phyloP scores from a whole-genome alignment of 1,140 invertebrate species.

The Geopemphigus sp. region DNA sequence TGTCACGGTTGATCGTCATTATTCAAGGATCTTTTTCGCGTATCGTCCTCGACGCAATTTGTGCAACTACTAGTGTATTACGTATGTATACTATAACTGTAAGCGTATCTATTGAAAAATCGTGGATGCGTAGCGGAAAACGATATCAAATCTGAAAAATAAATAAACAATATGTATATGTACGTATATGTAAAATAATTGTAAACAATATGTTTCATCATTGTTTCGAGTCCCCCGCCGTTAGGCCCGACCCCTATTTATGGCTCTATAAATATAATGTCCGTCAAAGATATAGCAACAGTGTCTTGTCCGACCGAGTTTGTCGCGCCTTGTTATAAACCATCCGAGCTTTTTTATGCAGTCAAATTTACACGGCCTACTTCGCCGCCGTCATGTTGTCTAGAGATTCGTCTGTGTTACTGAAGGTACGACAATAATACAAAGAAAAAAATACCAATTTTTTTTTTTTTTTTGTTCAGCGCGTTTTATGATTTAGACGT shows the following conservation, averaged over 20 bases:
- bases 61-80: slow-evolving; percentile 3
- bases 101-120: slow-evolving; percentile 30
- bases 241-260: neutral
- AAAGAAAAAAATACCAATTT: too few species aligned
- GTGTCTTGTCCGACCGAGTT: neutral
- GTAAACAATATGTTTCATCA: slow-evolving; percentile 44
- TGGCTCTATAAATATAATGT: slow-evolving; percentile 33
- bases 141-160: slow-evolving; percentile 27
- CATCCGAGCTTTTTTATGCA: neutral
- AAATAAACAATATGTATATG: neutral
- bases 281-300: neutral
- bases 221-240: neutral
- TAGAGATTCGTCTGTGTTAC: neutral
- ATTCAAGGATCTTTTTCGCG: slow-evolving; percentile 25
- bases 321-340: neutral
- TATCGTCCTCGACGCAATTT: slow-evolving; percentile 28
- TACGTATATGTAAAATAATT: neutral
- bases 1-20: slow-evolving; percentile 29
- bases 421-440: slow-evolving; percentile 6
- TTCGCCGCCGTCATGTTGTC: neutral
- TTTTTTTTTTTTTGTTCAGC: too few species aligned
- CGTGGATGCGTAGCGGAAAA: slow-evolving; percentile 20
- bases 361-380: neutral
- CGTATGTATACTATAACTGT: slow-evolving; percentile 14
- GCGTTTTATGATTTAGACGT: too few species aligned